phyloP scores from a whole-genome alignment of 2,888 invertebrate genomes.

The Hypomecis punctinalis region DNA sequence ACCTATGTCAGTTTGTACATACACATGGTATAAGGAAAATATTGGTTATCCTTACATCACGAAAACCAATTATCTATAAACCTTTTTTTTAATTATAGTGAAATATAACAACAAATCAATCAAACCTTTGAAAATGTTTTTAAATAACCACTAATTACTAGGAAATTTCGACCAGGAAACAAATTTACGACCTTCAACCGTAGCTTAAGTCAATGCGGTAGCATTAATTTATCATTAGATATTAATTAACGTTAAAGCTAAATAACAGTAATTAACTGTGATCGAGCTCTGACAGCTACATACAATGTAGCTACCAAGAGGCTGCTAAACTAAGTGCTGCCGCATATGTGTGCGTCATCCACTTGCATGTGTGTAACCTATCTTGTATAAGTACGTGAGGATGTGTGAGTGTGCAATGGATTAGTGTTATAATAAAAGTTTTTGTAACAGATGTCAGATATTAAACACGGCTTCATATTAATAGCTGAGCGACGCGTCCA shows the following conservation, averaged over 20 bases:
- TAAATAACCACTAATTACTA: slow-evolving; percentile 2
- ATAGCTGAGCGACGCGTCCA: slow-evolving; percentile 74
- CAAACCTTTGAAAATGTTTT: neutral
- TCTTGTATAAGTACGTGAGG: slow-evolving; percentile 49
- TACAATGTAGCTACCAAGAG: slow-evolving; percentile 63
- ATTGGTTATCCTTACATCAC: too few species aligned
- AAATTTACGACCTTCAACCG: slow-evolving; percentile 3
- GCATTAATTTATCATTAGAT: slow-evolving; percentile 10
- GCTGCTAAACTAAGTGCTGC: slow-evolving; percentile 78
- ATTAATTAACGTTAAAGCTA: slow-evolving; percentile 23
- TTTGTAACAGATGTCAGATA: slow-evolving; percentile 85
- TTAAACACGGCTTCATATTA: slow-evolving; percentile 83
- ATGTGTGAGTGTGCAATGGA: slow-evolving; percentile 78
- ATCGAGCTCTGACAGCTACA: slow-evolving; percentile 47
- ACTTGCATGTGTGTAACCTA: slow-evolving; percentile 52
- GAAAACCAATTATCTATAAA: too few species aligned
- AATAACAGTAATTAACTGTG: slow-evolving; percentile 20
- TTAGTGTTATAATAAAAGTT: slow-evolving; percentile 85
- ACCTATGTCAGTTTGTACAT: too few species aligned
- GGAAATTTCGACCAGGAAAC: slow-evolving; percentile 7
- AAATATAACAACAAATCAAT: slow-evolving; percentile 1
- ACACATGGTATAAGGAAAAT: too few species aligned
- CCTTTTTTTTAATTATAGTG: slow-evolving; percentile 7
- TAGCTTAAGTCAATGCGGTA: neutral
- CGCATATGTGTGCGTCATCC: slow-evolving; percentile 66